These are phyloP conservation scores for Gortyna flavago DNA, from an alignment of 2,888 invertebrate genomes.

Conservation along the genomic window DNA sequence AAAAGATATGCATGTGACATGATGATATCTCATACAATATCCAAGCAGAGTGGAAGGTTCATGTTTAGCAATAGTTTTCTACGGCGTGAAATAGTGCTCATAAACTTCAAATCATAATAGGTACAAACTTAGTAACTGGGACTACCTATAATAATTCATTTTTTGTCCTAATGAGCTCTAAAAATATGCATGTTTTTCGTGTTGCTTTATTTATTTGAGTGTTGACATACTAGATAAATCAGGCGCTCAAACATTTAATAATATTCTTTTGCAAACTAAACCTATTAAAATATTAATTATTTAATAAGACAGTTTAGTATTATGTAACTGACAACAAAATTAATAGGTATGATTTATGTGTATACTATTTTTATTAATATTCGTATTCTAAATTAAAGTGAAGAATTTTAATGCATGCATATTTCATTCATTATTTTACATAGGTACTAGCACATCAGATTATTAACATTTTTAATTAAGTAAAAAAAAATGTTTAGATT, in stretches of 20 bases:
- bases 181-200: background rate
- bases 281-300: background rate
- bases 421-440: conserved; percentile 25
- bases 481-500: too few relatives aligned
- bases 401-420: background rate
- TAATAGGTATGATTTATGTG: background rate
- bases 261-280: background rate
- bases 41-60: background rate
- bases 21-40: background rate
- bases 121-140: conserved; percentile 5
- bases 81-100: background rate
- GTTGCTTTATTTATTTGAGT: background rate
- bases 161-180: background rate
- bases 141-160: background rate
- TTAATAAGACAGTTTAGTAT: background rate
- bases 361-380: background rate
- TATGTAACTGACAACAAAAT: background rate
- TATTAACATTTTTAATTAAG: conserved; percentile 15
- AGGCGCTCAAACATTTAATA: background rate
- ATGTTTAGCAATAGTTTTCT: background rate
- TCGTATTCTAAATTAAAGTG: conserved; percentile 3
- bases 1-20: background rate
- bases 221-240: background rate
- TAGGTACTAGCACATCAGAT: background rate
- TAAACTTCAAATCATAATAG: background rate